phyloP scores from a whole-genome alignment of 1,140 invertebrate genomes.

The Gerris buenoi region DNA sequence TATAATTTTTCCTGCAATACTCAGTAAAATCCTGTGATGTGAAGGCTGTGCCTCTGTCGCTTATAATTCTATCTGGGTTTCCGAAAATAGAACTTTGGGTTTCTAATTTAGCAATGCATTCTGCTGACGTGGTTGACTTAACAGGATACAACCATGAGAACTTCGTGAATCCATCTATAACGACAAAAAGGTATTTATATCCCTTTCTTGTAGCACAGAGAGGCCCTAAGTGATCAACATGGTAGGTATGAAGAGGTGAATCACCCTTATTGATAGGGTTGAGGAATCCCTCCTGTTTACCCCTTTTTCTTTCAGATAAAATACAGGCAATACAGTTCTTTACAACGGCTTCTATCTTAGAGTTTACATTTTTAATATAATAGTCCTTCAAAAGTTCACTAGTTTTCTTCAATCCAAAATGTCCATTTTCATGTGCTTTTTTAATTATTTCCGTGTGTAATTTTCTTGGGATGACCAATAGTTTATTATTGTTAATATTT shows the following conservation, averaged over 20 bases:
- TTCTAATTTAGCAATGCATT: not conserved
- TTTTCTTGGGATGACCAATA: not conserved
- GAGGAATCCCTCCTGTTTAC: slow-evolving; percentile 7
- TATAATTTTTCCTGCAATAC: not conserved
- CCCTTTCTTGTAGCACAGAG: slow-evolving; percentile 5
- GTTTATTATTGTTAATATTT: not conserved
- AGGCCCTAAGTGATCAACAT: not conserved
- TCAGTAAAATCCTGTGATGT: not conserved
- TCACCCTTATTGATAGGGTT: not conserved
- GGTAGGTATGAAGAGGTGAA: not conserved
- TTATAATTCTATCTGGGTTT: not conserved
- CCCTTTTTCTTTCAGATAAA: slow-evolving; percentile 11
- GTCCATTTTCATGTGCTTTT: too few relatives aligned
- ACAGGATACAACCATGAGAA: slow-evolving; percentile 13
- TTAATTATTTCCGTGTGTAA: too few relatives aligned
- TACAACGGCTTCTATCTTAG: slow-evolving; percentile 15
- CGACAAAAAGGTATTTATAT: slow-evolving; percentile 11
- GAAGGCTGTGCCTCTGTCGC: not conserved
- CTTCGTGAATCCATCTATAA: slow-evolving; percentile 17
- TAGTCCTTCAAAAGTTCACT: slow-evolving; percentile 13
- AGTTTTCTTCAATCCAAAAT: slow-evolving; percentile 13
- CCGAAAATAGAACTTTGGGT: not conserved
- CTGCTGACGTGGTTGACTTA: slow-evolving; percentile 3
- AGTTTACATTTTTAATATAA: slow-evolving; percentile 18
- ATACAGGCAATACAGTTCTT: slow-evolving; percentile 20